Conservation (phyloP, 2,797 vertebrate species). For the Sus cebifrons region DNA sequence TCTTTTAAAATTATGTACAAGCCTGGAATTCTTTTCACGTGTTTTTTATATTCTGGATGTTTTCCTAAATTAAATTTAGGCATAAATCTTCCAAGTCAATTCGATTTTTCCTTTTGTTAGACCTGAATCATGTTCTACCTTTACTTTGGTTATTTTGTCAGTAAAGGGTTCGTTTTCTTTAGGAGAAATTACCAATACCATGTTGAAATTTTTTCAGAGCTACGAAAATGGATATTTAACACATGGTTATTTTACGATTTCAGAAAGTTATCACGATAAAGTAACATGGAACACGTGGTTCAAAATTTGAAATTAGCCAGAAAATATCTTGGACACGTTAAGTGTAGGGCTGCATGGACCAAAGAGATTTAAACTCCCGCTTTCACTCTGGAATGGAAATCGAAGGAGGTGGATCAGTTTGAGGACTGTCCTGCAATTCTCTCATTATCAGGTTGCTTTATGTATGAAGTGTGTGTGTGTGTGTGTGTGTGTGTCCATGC, state of each 20-base stretch:
- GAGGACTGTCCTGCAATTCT: background rate
- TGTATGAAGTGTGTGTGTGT: background rate
- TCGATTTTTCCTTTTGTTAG: slow-evolving; percentile 63
- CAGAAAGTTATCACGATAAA: slow-evolving; percentile 31
- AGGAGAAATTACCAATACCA: background rate
- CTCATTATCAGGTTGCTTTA: slow-evolving; percentile 55
- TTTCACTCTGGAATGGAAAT: slow-evolving; percentile 78
- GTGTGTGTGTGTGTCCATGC: background rate
- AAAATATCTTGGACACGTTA: slow-evolving; percentile 54
- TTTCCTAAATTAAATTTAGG: slow-evolving; percentile 73
- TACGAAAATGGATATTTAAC: slow-evolving; percentile 51
- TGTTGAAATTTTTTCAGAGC: slow-evolving; percentile 35
- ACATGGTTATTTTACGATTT: slow-evolving; percentile 47
- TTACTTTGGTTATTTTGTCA: slow-evolving; percentile 11
- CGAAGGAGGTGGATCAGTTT: slow-evolving; percentile 31
- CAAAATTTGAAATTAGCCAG: slow-evolving; percentile 49
- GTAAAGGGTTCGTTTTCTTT: background rate
- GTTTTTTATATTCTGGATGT: slow-evolving; percentile 59
- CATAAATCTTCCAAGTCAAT: slow-evolving; percentile 52
- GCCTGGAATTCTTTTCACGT: slow-evolving; percentile 41
- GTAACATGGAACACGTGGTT: slow-evolving; percentile 45
- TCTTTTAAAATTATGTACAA: slow-evolving; percentile 25
- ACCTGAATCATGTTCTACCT: slow-evolving; percentile 30
- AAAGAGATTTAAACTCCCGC: slow-evolving; percentile 82
- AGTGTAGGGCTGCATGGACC: slow-evolving; percentile 70